Base-by-base conservation (phyloP, 2,888 invertebrate species). In the Macrosiphum euphorbiae region DNA sequence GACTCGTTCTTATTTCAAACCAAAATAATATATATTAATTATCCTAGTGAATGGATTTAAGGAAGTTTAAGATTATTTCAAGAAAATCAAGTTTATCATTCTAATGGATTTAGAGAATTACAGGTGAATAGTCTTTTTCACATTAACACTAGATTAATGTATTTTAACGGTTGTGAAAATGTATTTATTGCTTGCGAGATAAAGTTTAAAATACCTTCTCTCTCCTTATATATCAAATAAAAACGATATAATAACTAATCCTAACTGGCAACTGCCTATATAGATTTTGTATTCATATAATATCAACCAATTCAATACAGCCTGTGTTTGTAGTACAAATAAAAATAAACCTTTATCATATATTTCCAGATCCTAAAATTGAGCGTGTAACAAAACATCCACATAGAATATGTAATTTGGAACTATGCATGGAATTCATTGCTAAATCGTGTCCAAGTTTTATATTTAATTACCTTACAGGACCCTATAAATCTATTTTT, bases 11-110 rank as follows among this genome's bases (percentile, higher is more conserved):
- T 20, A 78, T 78, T 16, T 35, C 16, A 78, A 78, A 92, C 55
- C 78, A 52, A 35, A 86, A n/a, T 86, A 16, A 78, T 86, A n/a
- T 50, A 88, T 92, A 88, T 92, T 88, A 67, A 92, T 92, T 92
- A 92, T 67, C 52, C 24, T 52, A 78, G 20, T 41, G 92, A 92
- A 61, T 11, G 88, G 92, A 88, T 67, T 88, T 50, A 87, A 50
- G 47, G 20, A 87, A 87, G 41, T 67, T 67, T 67, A 47, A 92
- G 52, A 78, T 92, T 78, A 20, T 67, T 67, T 58, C 20, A 4
- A 92, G 26, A 78, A 44, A 67, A 67, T n/a, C 0, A 52, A 78
- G 78, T 78, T 92, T 92, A 92, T 92, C 44, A 78, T 67, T 55
- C 24, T 92, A 88, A 92, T 92, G 92, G 88, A 26, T 92, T 92